phyloP scores from a whole-genome alignment of 2,113 vertebrate species.

The Gopherus evgoodei region DNA sequence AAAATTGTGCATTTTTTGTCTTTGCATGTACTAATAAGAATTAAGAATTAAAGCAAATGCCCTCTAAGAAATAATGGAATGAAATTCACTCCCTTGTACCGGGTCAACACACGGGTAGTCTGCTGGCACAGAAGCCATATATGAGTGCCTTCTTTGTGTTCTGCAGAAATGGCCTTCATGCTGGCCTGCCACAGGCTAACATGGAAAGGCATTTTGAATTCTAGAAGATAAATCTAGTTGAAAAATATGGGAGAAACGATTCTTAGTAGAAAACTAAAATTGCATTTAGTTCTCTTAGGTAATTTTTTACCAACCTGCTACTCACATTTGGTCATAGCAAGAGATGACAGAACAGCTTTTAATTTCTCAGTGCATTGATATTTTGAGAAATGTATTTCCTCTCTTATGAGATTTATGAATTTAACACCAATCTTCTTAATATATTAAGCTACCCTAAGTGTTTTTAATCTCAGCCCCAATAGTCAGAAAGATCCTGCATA shows the following conservation, averaged over 20 bases:
- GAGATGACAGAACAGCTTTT: background rate
- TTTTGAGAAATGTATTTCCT: background rate
- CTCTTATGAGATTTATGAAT: background rate
- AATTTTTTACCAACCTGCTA: background rate
- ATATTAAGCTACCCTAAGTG: background rate
- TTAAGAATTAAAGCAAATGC: background rate
- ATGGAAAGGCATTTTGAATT: background rate
- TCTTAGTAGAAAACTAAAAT: background rate
- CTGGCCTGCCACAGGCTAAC: background rate
- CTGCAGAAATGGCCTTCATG: background rate
- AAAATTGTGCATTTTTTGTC: background rate
- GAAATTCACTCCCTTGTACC: background rate
- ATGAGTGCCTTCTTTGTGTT: background rate
- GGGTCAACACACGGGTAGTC: background rate
- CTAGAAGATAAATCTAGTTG: background rate
- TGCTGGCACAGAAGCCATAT: background rate
- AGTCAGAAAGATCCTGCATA: background rate
- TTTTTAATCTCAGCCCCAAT: background rate
- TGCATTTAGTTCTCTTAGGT: background rate
- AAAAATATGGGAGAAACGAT: background rate
- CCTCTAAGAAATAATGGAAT: background rate
- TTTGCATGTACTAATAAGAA: background rate
- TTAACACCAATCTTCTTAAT: background rate
- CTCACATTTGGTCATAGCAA: background rate
- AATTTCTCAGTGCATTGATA: background rate